A percentile compares a stretch with the other conserved stretches of the same genome.
Evolutionary conservation across 2,888 invertebrate genomes (phyloP).

Genomic region (Caenorhabditis parvicauda): DNA sequence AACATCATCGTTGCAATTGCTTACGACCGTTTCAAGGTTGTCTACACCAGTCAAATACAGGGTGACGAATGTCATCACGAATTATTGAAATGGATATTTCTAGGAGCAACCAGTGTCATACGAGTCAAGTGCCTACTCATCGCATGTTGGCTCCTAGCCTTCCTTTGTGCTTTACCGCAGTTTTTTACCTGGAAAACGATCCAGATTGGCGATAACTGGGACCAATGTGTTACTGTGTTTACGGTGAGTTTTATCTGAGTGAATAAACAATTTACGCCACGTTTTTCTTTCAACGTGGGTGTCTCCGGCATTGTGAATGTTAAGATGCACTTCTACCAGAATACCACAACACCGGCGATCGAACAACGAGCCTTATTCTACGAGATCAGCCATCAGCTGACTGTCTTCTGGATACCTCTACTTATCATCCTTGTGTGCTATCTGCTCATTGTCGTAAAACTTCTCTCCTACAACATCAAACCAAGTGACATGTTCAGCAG

Average conservation of each 20-base stretch:
- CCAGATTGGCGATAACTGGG: constrained; percentile 22
- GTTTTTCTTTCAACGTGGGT: no score
- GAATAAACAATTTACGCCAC: neutral
- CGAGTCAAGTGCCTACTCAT: constrained; percentile 33
- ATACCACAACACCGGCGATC: constrained; percentile 8
- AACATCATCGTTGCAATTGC: constrained; percentile 55
- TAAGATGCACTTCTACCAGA: constrained; percentile 3
- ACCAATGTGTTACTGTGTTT: constrained; percentile 51
- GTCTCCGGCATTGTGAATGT: no score
- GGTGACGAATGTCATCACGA: no score
- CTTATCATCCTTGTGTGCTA: constrained; percentile 19
- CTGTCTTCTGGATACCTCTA: constrained; percentile 33
- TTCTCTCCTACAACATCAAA: constrained; percentile 11
- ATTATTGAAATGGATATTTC: no score
- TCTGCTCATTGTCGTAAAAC: constrained; percentile 22
- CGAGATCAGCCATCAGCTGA: constrained; percentile 30
- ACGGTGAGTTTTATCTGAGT: constrained; percentile 7
- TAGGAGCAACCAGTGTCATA: constrained; percentile 43
- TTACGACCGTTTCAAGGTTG: constrained; percentile 49
- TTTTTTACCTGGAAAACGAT: constrained; percentile 47
- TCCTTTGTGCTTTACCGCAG: constrained; percentile 49
- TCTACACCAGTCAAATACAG: constrained; percentile 52
- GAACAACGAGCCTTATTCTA: constrained; percentile 25
- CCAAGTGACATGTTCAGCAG: neutral
- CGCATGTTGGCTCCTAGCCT: constrained; percentile 47